Evolutionary conservation across 2,888 invertebrate genomes (phyloP), one percentile per base, ranked within the genome.

Genomic region (Leptopilina myrica): DNA sequence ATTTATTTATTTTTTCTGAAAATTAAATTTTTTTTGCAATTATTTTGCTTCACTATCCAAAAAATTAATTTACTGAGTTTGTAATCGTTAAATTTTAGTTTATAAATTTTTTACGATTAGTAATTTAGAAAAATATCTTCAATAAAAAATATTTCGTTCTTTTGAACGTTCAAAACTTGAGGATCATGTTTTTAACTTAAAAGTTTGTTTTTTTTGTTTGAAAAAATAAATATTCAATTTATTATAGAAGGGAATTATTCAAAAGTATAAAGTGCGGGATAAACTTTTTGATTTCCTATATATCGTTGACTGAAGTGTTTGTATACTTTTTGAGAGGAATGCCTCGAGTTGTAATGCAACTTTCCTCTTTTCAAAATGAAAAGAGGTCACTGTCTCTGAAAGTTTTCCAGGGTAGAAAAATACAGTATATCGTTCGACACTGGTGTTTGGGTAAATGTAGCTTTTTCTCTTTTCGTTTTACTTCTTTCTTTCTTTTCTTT

Each of bases 271-370:
- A 43, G 8, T 33, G 43, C 1, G 43, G 33, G 6, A 26, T 84
- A 87, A 88, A 87, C 87, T 88, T 86, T 33, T 79, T 79, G 80
- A 85, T 85, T 88, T 88, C 87, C 87, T 85, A 84, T 85, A 84
- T 85, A 84, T 80, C 78, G 79, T 81, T 82, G 82, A 73, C n/a
- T 78, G 56, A 73, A 85, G 84, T 85, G 85, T 85, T 85, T 85
- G 85, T 84, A 79, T 43, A 43, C 8, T 83, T 83, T 76, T 80
- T 78, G 76, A 40, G 78, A 56, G 76, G 20, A 26, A 46, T 59
- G 53, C 73, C 56, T 56, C 11, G n/a, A 73, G 26, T n/a, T 33
- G n/a, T 56, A 49, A 62, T 64, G 33, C 86, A 88, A 87, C 83
- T 76, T 82, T 84, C 86, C 84, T 87, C 87, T 89, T 85, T 85